Base-by-base conservation (phyloP, 2,113 vertebrate genomes). In the Hippocampus zosterae region DNA sequence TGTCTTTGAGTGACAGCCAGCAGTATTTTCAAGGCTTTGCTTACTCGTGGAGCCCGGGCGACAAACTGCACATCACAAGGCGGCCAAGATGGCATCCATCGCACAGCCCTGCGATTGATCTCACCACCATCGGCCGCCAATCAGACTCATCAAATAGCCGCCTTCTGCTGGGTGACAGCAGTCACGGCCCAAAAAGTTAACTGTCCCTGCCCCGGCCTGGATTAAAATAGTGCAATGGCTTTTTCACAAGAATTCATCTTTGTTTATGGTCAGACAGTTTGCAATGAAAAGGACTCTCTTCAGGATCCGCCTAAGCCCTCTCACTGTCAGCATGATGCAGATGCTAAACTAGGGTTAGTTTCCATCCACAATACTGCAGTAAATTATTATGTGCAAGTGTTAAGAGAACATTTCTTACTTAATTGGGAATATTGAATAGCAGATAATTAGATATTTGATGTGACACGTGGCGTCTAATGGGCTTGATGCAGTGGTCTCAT, bases 361-460 rank as follows among this genome's bases (percentile, higher is more conserved):
- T 73, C 71, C 78, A 74, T 75, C 70, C 73, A 82, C 78, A 68
- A 70, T 67, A 60, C 74, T 71, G 69, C 69, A 65, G 65, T 73
- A 82, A 76, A 85, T 86, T 72, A 83, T 71, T 68, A 72, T 70
- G 76, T 70, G 71, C 83, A 83, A 81, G 77, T 79, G 81, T 75
- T 59, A 52, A 12, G 70, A 59, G 78, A 84, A 86, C 84, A 73
- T 84, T 83, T 85, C 89, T 75, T 85, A 88, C 87, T 88, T 89
- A 89, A 89, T 91, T 91, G 89, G 84, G 87, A 87, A 88, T 91
- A 88, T 91, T 88, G 87, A 86, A 91, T 78, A 88, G 84, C 87
- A 88, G 85, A 91, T 89, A 91, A 91, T 91, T 87, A 91, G 88
- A 89, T 88, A 87, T 89, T 89, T 87, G 88, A 88, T 88, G 84